Conservation (phyloP, 2,113 vertebrate species). For the Crotalus helleri region DNA sequence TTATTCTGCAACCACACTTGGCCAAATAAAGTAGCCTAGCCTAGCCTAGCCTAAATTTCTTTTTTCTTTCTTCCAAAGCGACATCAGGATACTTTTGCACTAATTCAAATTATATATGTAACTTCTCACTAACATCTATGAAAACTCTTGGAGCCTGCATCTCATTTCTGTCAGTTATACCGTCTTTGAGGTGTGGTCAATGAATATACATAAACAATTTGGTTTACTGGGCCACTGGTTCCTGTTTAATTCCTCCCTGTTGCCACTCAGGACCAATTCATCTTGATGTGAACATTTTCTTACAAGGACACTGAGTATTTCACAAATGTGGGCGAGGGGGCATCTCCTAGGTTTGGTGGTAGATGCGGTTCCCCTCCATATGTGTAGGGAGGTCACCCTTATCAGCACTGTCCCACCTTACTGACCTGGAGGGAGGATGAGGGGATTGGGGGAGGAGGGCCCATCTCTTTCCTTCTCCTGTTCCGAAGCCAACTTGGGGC, state of each 20-base stretch:
- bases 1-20: neutral
- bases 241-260: neutral
- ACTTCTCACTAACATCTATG: neutral
- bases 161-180: neutral
- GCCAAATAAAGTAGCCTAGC: neutral
- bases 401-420: neutral
- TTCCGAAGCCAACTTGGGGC: neutral
- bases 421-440: slow-evolving; percentile 56
- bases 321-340: neutral
- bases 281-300: neutral
- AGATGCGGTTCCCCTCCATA: neutral
- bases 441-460: neutral
- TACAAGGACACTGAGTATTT: neutral
- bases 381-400: neutral
- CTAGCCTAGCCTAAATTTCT: neutral
- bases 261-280: neutral
- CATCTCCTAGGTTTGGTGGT: neutral
- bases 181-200: neutral
- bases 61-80: neutral
- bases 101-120: neutral
- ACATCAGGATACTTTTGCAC: neutral
- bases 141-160: neutral
- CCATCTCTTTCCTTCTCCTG: neutral
- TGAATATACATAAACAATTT: neutral
- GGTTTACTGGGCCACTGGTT: neutral